phyloP scores from a whole-genome alignment of 2,797 vertebrate species.

The Cygnus olor region DNA sequence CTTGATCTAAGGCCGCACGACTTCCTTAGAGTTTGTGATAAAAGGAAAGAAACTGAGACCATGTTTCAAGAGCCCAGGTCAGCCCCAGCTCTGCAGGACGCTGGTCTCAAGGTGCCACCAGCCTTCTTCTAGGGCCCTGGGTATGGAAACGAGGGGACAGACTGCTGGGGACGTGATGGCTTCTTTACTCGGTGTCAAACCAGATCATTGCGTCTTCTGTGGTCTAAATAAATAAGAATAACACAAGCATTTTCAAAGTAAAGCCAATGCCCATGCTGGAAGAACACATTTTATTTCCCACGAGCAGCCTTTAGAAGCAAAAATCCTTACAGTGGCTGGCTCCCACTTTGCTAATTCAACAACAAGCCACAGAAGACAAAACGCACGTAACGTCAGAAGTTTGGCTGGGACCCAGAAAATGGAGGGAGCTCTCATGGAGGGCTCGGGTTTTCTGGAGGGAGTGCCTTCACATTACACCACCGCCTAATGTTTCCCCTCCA shows the following conservation, averaged over 20 bases:
- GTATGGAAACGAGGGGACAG: not conserved
- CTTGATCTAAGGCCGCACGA: not conserved
- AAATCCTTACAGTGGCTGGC: not conserved
- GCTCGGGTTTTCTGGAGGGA: not conserved
- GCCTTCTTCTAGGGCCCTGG: not conserved
- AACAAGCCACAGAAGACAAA: not conserved
- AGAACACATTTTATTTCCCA: not conserved
- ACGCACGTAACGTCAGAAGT: not conserved
- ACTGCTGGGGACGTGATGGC: accelerated
- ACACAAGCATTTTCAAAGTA: not conserved
- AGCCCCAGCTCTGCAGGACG: not conserved
- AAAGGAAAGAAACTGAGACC: not conserved
- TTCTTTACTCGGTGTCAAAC: not conserved
- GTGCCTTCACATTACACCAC: too few species aligned
- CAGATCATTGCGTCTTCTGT: not conserved
- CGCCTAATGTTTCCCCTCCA: too few species aligned
- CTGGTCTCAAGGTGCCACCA: not conserved
- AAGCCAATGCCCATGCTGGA: not conserved
- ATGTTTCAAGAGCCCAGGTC: not conserved
- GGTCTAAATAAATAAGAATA: not conserved
- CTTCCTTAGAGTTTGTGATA: not conserved
- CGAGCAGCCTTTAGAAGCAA: not conserved
- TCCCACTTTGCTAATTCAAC: too few species aligned
- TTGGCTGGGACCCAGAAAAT: not conserved
- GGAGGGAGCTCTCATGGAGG: not conserved